Conservation (phyloP, 2,888 invertebrate genomes). For the Drosophila falleni region DNA sequence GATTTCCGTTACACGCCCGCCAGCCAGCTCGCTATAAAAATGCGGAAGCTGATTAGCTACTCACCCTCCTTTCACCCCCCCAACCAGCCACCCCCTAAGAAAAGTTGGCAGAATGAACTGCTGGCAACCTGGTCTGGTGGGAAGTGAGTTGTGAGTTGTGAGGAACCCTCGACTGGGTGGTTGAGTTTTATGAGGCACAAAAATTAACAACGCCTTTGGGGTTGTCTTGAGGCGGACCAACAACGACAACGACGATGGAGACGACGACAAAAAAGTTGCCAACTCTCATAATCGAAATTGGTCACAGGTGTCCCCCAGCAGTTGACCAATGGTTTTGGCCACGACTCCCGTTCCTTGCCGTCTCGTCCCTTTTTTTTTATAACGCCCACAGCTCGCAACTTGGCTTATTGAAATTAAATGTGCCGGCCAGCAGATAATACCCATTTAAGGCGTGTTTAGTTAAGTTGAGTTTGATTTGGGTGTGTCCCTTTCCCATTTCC, state of each 20-base stretch:
- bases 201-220: slow-evolving; percentile 78
- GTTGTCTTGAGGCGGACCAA: slow-evolving; percentile 56
- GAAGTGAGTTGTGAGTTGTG: background rate
- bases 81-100: background rate
- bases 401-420: slow-evolving; percentile 78
- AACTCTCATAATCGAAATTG: slow-evolving; percentile 82
- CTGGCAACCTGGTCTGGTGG: slow-evolving; percentile 31
- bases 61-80: background rate
- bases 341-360: slow-evolving; percentile 2
- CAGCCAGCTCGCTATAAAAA: slow-evolving; percentile 67
- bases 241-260: slow-evolving; percentile 19
- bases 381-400: slow-evolving; percentile 6
- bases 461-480: slow-evolving; percentile 78
- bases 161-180: slow-evolving; percentile 49
- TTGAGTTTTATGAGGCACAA: slow-evolving; percentile 76
- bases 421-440: slow-evolving; percentile 75
- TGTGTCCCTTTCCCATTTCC: slow-evolving; percentile 19
- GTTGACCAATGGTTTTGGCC: slow-evolving; percentile 56
- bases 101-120: slow-evolving; percentile 45
- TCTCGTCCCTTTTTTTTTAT: background rate
- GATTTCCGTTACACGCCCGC: slow-evolving; percentile 76
- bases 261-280: slow-evolving; percentile 48
- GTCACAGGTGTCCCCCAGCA: slow-evolving; percentile 76
- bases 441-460: slow-evolving; percentile 77
- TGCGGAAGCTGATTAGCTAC: slow-evolving; percentile 76